Evolutionary conservation across 2,797 vertebrate genomes (phyloP).

Genomic region (Rhinichthys osculus): DNA sequence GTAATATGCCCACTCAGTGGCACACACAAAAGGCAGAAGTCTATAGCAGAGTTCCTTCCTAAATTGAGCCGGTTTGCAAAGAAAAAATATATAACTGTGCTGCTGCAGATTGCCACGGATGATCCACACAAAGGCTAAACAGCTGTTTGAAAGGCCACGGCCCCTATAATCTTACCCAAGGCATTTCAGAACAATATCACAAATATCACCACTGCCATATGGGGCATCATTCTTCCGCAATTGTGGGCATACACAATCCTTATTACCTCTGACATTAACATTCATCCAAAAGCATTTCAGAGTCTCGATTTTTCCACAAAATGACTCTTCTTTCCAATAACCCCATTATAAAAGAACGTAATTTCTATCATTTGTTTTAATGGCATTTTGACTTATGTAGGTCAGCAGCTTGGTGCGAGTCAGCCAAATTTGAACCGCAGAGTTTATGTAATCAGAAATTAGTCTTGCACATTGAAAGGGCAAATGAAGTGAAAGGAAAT

Average conservation of each 20-base stretch:
- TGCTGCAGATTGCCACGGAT: constrained; percentile 35
- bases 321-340: constrained; percentile 16
- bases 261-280: constrained; percentile 24
- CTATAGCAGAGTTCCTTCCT: constrained; percentile 35
- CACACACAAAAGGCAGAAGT: constrained; percentile 15
- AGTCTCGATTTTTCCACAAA: background rate
- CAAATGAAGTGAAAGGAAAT: constrained; percentile 46
- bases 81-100: constrained; percentile 14
- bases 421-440: constrained; percentile 13
- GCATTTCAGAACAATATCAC: constrained; percentile 46
- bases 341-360: constrained; percentile 20
- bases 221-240: constrained; percentile 34
- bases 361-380: constrained; percentile 42
- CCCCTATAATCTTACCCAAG: constrained; percentile 42
- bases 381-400: constrained; percentile 39
- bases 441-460: constrained; percentile 44
- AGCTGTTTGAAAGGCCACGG: constrained; percentile 48
- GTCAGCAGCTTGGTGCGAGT: constrained; percentile 28
- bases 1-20: constrained; percentile 22
- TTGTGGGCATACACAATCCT: constrained; percentile 34
- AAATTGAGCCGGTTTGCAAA: constrained; percentile 29
- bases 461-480: constrained; percentile 50
- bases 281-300: constrained; percentile 7
- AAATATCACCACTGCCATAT: constrained; percentile 50
- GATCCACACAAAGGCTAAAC: constrained; percentile 53